Conservation (phyloP, 2,888 invertebrate genomes). For the Mechanitis mazaeus region DNA sequence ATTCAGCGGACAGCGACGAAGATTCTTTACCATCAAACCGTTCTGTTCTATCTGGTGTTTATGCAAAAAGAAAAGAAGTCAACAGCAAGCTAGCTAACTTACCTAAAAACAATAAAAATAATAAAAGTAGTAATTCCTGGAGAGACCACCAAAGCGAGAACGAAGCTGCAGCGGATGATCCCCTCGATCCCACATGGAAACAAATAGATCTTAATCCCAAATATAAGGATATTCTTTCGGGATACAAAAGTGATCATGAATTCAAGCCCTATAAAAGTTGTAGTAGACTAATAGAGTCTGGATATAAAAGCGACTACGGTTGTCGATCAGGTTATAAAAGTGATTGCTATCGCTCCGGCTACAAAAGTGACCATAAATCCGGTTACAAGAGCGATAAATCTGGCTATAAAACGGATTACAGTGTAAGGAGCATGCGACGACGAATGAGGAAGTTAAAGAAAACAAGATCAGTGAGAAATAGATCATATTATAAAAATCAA, state of each 20-base stretch:
- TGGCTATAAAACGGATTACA: slow-evolving; percentile 78
- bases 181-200: slow-evolving; percentile 79
- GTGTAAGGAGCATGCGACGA: slow-evolving; percentile 66
- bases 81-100: slow-evolving; percentile 64
- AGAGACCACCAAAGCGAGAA: slow-evolving; percentile 71
- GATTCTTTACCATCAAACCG: slow-evolving; percentile 56
- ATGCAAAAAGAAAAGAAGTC: slow-evolving; percentile 71
- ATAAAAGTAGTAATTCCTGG: slow-evolving; percentile 62
- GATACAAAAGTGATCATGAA: slow-evolving; percentile 78
- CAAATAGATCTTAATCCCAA: slow-evolving; percentile 80
- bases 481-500: slow-evolving; percentile 73
- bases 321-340: slow-evolving; percentile 72
- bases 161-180: slow-evolving; percentile 73
- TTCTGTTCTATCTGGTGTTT: slow-evolving; percentile 69
- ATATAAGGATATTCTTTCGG: slow-evolving; percentile 77
- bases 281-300: slow-evolving; percentile 73
- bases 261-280: slow-evolving; percentile 72
- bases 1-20: slow-evolving; percentile 62
- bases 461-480: slow-evolving; percentile 68
- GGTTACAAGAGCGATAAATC: slow-evolving; percentile 79
- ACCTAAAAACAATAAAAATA: slow-evolving; percentile 56
- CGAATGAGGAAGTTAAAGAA: slow-evolving; percentile 71
- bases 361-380: slow-evolving; percentile 78
- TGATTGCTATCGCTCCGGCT: slow-evolving; percentile 74
- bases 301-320: slow-evolving; percentile 79